Base-by-base conservation (phyloP, 2,797 vertebrate genomes). In the Masticophis lateralis region DNA sequence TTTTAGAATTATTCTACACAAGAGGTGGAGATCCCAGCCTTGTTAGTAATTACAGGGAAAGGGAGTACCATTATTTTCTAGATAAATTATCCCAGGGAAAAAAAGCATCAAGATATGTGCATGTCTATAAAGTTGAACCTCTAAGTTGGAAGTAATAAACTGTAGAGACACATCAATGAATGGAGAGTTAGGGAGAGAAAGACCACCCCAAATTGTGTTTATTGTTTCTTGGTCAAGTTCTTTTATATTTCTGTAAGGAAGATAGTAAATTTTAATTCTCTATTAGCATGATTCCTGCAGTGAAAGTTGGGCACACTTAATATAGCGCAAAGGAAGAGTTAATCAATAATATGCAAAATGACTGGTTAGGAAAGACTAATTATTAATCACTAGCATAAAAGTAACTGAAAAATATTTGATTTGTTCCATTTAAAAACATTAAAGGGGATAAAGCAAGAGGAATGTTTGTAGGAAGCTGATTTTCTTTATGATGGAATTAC, bases 221-320 rank as follows among this genome's bases (percentile, higher is more conserved):
- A 55, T 27, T 32, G 18, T 10, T 87, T 91, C 86, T 86, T 91
- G 90, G 55, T 91, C 56, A 91, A 57, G 87, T 56, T 89, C 60
- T 86, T 90, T 93, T 59, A 60, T 92, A 91, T 91, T 93, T 89
- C 95, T 91, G 16, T 55, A 90, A 95, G 66, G 87, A 60, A 91
- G 32, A 91, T 1, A 91, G 69, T 59, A 94, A 93, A 91, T 95
- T 66, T 18, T 95, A 91, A 93, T 94, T 94, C 47, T 92, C 66
- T 51, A 2, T 94, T 92, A 91, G 91, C 91, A 60, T 93, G 90
- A 20, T 94, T 87, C 53, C 43, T 63, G 27, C 18, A 90, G 83
- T 90, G 89, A 25, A 91, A 92, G 59, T 92, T 93, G 47, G 66
- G 83, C 83, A n/a, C 92, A 91, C 91, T 94, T 90, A 94, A 93